Conservation (phyloP, 2,113 vertebrate species). For the Riparia riparia region DNA sequence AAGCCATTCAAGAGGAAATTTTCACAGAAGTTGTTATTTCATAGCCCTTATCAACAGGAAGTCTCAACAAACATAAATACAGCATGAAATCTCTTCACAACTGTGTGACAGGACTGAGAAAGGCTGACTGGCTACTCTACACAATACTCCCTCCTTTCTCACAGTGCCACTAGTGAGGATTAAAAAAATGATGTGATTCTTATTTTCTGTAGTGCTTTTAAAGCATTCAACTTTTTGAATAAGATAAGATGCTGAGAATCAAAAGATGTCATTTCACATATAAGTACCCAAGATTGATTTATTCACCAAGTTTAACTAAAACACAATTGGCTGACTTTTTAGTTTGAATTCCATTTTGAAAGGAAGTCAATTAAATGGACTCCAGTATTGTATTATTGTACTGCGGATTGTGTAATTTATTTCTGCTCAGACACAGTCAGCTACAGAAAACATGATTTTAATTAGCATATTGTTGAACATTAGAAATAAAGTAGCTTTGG, state of each 20-base stretch:
- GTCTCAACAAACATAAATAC: not conserved
- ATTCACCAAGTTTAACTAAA: not conserved
- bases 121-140: not conserved
- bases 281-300: not conserved
- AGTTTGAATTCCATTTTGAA: slow-evolving; percentile 14
- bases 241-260: not conserved
- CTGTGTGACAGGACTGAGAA: not conserved
- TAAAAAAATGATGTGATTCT: not conserved
- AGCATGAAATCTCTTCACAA: not conserved
- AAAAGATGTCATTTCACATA: not conserved
- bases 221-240: not conserved
- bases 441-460: slow-evolving; percentile 6
- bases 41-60: not conserved
- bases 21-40: not conserved
- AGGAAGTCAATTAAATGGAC: not conserved
- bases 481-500: slow-evolving; percentile 11
- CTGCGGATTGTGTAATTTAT: slow-evolving; percentile 3
- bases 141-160: not conserved
- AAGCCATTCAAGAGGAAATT: not conserved
- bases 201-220: not conserved
- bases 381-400: not conserved
- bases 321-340: not conserved
- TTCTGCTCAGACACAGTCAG: not conserved
- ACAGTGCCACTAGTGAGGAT: not conserved
- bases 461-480: slow-evolving; percentile 10